Conservation (phyloP, 2,113 vertebrate species). For the Thoracochromis brauschi region DNA sequence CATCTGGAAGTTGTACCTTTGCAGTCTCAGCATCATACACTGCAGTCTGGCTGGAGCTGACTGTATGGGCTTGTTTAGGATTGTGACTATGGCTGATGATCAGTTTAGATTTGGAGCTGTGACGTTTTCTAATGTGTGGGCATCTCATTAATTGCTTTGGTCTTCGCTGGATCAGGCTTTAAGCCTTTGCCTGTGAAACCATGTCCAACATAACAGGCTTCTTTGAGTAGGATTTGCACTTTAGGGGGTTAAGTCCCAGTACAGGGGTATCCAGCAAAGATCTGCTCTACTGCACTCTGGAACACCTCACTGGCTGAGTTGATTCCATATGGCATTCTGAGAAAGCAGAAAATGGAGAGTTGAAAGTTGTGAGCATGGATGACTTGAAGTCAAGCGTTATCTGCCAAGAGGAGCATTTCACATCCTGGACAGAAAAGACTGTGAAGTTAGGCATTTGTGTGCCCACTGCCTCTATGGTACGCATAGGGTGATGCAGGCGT, state of each 20-base stretch:
- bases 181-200: neutral
- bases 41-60: neutral
- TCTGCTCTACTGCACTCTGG: neutral
- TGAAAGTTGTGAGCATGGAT: neutral
- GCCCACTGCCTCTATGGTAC: neutral
- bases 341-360: neutral
- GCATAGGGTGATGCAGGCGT: fast-evolving
- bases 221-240: neutral
- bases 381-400: neutral
- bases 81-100: neutral
- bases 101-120: neutral
- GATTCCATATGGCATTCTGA: neutral
- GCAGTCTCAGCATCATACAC: neutral
- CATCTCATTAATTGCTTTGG: neutral
- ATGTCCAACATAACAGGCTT: fast-evolving
- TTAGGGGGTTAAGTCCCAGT: neutral
- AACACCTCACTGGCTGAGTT: neutral
- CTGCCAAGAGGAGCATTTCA: neutral
- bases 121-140: neutral
- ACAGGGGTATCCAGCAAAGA: neutral
- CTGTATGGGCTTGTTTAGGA: neutral
- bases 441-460: neutral
- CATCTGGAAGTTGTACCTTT: neutral
- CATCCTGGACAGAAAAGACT: neutral
- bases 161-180: fast-evolving